Conservation (phyloP, 37 sponge, comb jelly and placozoan genomes). For the Axinella damicornis region DNA sequence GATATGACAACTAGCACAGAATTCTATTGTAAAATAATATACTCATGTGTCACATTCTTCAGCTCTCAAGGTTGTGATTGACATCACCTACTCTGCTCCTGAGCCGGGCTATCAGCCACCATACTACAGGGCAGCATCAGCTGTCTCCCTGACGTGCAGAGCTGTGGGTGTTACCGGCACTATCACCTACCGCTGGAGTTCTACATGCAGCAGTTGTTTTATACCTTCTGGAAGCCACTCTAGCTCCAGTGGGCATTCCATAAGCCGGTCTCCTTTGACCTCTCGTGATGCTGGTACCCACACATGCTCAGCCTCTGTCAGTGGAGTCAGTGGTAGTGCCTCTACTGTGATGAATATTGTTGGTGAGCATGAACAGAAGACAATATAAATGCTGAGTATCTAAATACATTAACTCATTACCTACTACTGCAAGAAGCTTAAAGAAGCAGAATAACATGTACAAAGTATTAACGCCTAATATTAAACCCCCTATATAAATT, state of each 20-base stretch:
- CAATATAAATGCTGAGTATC: no score
- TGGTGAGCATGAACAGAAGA: no score
- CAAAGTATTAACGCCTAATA: no score
- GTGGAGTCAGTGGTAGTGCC: conserved; percentile 3
- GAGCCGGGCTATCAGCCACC: conserved; percentile 5
- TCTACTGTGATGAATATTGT: conserved; percentile 12
- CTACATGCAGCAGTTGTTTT: conserved; percentile 18
- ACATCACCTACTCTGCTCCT: conserved; percentile 16
- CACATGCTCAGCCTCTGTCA: conserved; percentile 20
- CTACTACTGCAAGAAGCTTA: no score
- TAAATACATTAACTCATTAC: no score
- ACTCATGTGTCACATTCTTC: no score
- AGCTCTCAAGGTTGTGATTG: conserved; percentile 6
- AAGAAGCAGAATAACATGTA: no score
- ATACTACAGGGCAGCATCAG: conserved; percentile 13
- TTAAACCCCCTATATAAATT: no score
- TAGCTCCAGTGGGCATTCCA: background rate
- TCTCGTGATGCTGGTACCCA: conserved; percentile 19
- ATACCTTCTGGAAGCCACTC: background rate
- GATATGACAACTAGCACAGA: no score
- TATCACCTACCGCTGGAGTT: conserved; percentile 13
- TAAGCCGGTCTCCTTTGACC: background rate
- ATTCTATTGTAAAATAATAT: no score
- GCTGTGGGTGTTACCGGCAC: background rate
- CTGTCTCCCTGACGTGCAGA: conserved; percentile 8